These are phyloP conservation scores for Drosophila dunni DNA, from an alignment of 1,140 invertebrate species.

Conservation along the genomic window DNA sequence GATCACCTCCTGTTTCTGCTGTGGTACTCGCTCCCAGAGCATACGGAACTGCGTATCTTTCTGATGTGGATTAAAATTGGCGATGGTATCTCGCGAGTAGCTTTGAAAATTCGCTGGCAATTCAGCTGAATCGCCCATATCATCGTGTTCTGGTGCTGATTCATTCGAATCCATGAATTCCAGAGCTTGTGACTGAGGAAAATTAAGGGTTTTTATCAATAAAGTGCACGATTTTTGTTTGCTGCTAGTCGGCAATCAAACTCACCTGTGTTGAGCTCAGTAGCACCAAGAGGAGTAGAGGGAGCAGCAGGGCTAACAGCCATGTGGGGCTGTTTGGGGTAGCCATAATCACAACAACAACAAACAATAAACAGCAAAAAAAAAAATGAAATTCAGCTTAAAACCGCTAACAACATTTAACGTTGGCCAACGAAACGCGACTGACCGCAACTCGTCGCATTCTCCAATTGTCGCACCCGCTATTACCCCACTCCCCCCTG, in stretches of 20 bases:
- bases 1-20: constrained; percentile 63
- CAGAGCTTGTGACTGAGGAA: constrained; percentile 34
- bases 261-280: not conserved
- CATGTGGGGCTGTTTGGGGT: not conserved
- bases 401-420: constrained; percentile 67
- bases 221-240: not conserved
- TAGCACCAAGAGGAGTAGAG: not conserved
- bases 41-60: constrained; percentile 56
- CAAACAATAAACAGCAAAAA: constrained; percentile 14
- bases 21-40: constrained; percentile 60
- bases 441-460: constrained; percentile 40
- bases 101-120: constrained; percentile 46
- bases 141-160: constrained; percentile 14
- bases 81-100: constrained; percentile 64
- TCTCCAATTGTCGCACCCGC: constrained; percentile 20
- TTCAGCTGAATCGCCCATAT: constrained; percentile 48
- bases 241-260: not conserved
- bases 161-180: constrained; percentile 65
- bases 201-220: not conserved
- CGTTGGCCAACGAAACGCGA: constrained; percentile 61
- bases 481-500: not conserved
- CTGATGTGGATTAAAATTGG: constrained; percentile 64
- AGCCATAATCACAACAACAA: constrained; percentile 22
- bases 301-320: constrained; percentile 8
- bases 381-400: constrained; percentile 17